Conservation (phyloP, 2,113 vertebrate species). For the Dolichotis patagonum region DNA sequence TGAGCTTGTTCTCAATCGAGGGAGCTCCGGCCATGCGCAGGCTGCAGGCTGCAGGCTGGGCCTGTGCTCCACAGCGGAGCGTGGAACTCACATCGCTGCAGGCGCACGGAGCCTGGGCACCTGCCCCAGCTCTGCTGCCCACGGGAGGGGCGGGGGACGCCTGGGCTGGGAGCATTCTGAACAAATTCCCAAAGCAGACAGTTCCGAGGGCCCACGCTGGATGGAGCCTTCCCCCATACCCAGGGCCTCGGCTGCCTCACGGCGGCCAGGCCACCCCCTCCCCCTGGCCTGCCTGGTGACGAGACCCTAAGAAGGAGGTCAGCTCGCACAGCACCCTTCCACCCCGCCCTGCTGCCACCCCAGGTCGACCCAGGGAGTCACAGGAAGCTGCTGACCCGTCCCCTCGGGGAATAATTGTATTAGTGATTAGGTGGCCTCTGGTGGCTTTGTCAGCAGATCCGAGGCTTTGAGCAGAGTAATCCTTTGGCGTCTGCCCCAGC, state of each 20-base stretch:
- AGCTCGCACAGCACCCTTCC: rapidly evolving
- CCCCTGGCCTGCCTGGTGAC: background rate
- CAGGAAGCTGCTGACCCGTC: constrained; percentile 69
- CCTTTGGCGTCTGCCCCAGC: constrained; percentile 86
- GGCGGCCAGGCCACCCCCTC: background rate
- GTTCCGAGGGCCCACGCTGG: background rate
- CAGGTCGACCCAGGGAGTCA: background rate
- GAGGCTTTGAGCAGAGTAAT: constrained; percentile 87
- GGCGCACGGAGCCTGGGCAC: background rate
- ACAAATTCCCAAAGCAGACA: background rate
- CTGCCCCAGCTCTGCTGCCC: background rate
- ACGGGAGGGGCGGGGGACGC: background rate
- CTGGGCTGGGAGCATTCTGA: background rate
- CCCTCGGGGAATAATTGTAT: constrained; percentile 86
- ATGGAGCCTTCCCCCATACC: background rate
- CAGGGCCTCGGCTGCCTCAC: background rate
- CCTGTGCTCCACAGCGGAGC: background rate
- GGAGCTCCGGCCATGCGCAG: rapidly evolving
- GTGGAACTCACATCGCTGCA: background rate
- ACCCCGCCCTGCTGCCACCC: background rate
- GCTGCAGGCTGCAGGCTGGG: rapidly evolving
- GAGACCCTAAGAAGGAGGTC: background rate
- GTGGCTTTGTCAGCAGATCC: constrained; percentile 80
- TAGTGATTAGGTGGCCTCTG: constrained; percentile 86
- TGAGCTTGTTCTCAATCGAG: rapidly evolving